A percentile compares a stretch with the other conserved stretches of the same genome.
phyloP scores from a whole-genome alignment of 2,888 invertebrate genomes.

The Odiellus spinosus region DNA sequence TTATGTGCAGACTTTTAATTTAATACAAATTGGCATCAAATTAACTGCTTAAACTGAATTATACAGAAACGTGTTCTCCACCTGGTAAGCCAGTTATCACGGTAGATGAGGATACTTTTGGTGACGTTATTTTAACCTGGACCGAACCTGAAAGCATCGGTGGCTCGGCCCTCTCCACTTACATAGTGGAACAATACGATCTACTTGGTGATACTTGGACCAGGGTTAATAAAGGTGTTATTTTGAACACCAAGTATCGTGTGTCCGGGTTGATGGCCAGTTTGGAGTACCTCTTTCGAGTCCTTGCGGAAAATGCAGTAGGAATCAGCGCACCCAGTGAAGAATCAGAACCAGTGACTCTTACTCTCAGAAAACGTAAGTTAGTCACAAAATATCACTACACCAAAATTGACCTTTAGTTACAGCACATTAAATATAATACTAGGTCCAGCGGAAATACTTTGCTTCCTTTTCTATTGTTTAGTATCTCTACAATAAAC shows the following conservation, averaged over 20 bases:
- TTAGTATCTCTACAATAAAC: too few species aligned
- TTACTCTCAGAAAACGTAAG: constrained; percentile 40
- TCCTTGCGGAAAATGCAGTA: constrained; percentile 56
- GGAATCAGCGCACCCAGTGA: constrained; percentile 53
- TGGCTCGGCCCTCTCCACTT: constrained; percentile 48
- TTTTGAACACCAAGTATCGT: constrained; percentile 4
- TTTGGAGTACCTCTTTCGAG: constrained; percentile 52
- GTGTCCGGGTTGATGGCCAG: constrained; percentile 45
- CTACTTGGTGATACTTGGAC: constrained; percentile 25
- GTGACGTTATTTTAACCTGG: constrained; percentile 50
- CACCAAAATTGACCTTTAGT: constrained; percentile 9
- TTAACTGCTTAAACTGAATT: too few species aligned
- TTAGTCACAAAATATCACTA: constrained; percentile 26
- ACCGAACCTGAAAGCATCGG: constrained; percentile 54
- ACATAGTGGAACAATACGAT: constrained; percentile 55
- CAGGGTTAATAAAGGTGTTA: constrained; percentile 32
- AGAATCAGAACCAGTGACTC: constrained; percentile 8
- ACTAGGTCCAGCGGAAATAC: too few species aligned
- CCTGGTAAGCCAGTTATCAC: constrained; percentile 5
- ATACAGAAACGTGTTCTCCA: constrained; percentile 7
- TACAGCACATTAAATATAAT: too few species aligned
- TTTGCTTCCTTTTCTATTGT: too few species aligned
- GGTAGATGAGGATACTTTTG: not conserved
- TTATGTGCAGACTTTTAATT: too few species aligned
- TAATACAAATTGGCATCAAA: too few species aligned